Evolutionary conservation across 2,888 invertebrate genomes (phyloP).

Genomic region (Cartodere bifasciata): DNA sequence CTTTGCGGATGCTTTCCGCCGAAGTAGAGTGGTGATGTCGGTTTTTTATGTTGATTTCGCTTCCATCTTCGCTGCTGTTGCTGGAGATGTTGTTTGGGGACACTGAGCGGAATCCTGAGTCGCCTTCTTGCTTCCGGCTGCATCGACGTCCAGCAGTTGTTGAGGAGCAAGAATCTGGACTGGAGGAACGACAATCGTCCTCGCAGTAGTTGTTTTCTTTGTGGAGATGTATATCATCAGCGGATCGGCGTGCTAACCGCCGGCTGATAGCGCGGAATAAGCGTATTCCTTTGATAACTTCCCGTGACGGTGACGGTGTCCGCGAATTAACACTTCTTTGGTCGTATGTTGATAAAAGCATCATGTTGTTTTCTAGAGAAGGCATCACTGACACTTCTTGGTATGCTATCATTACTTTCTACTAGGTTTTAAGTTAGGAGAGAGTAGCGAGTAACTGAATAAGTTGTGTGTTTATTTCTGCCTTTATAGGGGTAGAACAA

Average conservation of each 20-base stretch:
- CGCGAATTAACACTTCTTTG: slow-evolving; percentile 32
- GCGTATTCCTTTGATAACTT: slow-evolving; percentile 46
- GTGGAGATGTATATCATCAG: slow-evolving; percentile 36
- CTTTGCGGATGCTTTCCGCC: slow-evolving; percentile 53
- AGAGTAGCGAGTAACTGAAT: no score
- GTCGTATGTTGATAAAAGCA: slow-evolving; percentile 23
- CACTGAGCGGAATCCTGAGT: slow-evolving; percentile 27
- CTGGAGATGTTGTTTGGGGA: slow-evolving; percentile 40
- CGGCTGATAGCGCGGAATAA: slow-evolving; percentile 54
- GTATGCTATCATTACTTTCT: no score
- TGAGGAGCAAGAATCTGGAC: slow-evolving; percentile 33
- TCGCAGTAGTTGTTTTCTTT: slow-evolving; percentile 35
- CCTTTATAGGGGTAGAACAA: no score
- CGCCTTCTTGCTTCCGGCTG: slow-evolving; percentile 23
- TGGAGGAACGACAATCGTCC: slow-evolving; percentile 37
- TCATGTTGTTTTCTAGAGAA: slow-evolving; percentile 19
- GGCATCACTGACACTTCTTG: no score
- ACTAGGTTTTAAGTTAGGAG: no score
- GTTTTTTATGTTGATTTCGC: no score
- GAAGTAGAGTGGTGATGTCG: slow-evolving; percentile 36
- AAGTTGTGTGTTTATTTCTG: no score
- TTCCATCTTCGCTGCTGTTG: slow-evolving; percentile 49
- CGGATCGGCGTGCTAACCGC: slow-evolving; percentile 44
- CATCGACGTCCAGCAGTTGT: slow-evolving; percentile 26
- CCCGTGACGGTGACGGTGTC: slow-evolving; percentile 43